phyloP scores from a whole-genome alignment of 37 sponge, comb jelly and placozoan genomes.

The Chondrilla cf. caribensis region DNA sequence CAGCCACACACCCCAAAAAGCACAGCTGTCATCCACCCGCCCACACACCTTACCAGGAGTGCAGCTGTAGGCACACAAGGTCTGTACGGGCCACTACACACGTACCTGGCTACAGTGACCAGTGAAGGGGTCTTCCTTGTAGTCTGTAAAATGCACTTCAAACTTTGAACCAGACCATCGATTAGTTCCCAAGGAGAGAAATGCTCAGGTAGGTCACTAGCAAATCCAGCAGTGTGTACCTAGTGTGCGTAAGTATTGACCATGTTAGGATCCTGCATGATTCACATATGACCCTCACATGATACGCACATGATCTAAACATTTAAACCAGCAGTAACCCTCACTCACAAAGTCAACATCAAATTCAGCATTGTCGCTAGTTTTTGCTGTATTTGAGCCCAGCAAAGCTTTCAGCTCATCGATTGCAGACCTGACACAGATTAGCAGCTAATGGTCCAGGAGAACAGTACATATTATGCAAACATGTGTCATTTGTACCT shows the following conservation, averaged over 20 bases:
- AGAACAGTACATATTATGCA: too few relatives aligned
- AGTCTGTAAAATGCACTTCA: constrained; percentile 9
- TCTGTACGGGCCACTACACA: not conserved
- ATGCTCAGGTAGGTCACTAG: constrained; percentile 81
- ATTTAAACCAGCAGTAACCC: not conserved
- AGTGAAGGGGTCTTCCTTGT: constrained; percentile 27
- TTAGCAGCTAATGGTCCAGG: too few relatives aligned
- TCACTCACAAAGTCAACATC: constrained; percentile 15
- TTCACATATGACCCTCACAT: too few relatives aligned
- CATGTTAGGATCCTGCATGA: too few relatives aligned
- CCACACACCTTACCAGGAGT: too few relatives aligned
- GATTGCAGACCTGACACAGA: not conserved
- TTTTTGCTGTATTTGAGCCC: not conserved
- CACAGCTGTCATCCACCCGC: too few relatives aligned
- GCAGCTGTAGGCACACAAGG: not conserved
- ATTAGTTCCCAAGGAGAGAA: constrained; percentile 44
- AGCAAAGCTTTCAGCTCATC: not conserved
- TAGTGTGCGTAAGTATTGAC: not conserved
- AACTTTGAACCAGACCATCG: not conserved
- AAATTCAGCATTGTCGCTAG: not conserved
- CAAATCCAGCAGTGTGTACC: constrained; percentile 65
- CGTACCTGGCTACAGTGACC: constrained; percentile 67
- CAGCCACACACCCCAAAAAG: not conserved
- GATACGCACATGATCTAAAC: too few relatives aligned
- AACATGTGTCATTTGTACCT: too few relatives aligned